These are phyloP conservation scores for Ennomos erosarius DNA, from an alignment of 2,888 invertebrate species.

Conservation along the genomic window DNA sequence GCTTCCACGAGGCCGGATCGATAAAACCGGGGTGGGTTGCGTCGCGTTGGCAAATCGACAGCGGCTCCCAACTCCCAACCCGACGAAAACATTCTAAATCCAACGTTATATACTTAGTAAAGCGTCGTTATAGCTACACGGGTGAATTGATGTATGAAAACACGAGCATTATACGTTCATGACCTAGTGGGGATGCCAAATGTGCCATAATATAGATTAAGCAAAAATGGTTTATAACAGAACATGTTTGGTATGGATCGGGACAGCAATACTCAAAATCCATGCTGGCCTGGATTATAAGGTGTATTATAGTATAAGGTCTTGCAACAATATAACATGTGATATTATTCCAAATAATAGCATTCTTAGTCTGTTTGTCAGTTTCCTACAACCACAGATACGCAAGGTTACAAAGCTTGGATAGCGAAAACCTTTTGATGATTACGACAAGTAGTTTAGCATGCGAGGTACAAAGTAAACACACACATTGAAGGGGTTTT, in stretches of 20 bases:
- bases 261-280: no score
- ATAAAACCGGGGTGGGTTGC: constrained; percentile 30
- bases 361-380: no score
- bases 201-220: not conserved
- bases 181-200: constrained; percentile 14
- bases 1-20: constrained; percentile 24
- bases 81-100: constrained; percentile 24
- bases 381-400: no score
- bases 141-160: constrained; percentile 7
- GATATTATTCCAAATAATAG: no score
- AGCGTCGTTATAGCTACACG: constrained; percentile 4
- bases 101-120: constrained; percentile 2
- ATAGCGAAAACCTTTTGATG: no score
- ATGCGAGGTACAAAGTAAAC: constrained; percentile 6
- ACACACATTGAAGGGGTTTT: constrained; percentile 14
- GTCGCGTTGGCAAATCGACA: constrained; percentile 28
- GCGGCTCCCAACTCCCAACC: constrained; percentile 21
- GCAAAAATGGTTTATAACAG: no score
- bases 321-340: no score
- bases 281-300: no score
- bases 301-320: no score
- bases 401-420: no score
- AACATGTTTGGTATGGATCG: no score
- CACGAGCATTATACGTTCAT: not conserved
- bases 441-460: not conserved